phyloP scores from a whole-genome alignment of 64 coral and sea anemone genomes.

The Porites australiensis region DNA sequence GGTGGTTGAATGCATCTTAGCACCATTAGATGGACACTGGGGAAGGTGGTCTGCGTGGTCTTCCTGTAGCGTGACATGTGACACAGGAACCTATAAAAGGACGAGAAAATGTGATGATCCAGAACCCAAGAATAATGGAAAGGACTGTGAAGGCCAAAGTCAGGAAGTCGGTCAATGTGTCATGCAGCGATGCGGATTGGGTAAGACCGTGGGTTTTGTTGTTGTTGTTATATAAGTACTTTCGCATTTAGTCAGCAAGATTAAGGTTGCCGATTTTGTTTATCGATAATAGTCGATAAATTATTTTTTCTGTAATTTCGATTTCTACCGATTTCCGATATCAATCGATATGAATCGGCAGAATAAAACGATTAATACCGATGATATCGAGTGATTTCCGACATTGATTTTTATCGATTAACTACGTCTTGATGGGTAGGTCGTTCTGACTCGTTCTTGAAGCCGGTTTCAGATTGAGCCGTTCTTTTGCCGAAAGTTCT shows the following conservation, averaged over 20 bases:
- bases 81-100: slow-evolving; percentile 28
- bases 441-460: no score
- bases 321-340: no score
- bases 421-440: no score
- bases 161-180: slow-evolving; percentile 2
- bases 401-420: no score
- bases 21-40: slow-evolving; percentile 65
- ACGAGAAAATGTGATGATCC: slow-evolving; percentile 57
- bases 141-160: slow-evolving; percentile 22
- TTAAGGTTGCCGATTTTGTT: no score
- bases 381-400: no score
- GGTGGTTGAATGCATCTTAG: background rate
- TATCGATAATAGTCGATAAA: background rate
- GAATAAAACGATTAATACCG: no score
- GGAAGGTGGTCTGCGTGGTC: slow-evolving; percentile 55
- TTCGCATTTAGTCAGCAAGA: background rate
- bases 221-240: background rate
- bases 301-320: no score
- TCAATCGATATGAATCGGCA: no score
- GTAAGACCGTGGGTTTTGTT: background rate
- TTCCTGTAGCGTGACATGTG: slow-evolving; percentile 47
- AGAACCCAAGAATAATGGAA: slow-evolving; percentile 38
- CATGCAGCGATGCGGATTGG: slow-evolving; percentile 26
- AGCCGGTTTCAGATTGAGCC: no score
- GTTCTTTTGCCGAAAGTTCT: no score